Evolutionary conservation across 2,113 vertebrate species (phyloP), one percentile per base, ranked within the genome.

Genomic region (Dunckerocampus dactyliophorus): DNA sequence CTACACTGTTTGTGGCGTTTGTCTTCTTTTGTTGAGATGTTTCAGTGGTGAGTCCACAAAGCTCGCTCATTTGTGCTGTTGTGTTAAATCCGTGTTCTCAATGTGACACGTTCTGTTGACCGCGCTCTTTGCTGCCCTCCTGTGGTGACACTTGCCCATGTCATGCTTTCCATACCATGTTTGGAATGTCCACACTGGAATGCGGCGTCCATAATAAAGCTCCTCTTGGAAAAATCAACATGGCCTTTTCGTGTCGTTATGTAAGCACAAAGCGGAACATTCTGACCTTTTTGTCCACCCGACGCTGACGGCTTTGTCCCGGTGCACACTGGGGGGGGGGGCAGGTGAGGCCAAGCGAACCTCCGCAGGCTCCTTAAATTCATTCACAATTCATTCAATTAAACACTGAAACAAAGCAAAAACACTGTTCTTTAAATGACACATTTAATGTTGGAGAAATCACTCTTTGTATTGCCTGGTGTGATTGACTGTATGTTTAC

Each of bases 181-280:
- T 72, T 62, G 59, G 65, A 50, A 75, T 66, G 75, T 87, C 81
- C 81, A 63, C 59, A 76, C 55, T 43, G 39, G 39, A 43, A 43
- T 43, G 39, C 39, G 12, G 39, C 39, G 39, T 43, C 39, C 39
- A 71, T 74, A 87, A 81, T 85, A 85, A 87, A 89, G 75, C 65
- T 74, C 71, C 65, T 76, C 79, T 79, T 69, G 69, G 58, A 73
- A 86, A 83, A 84, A 65, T 3, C 52, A 65, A 69, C 49, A 11
- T 31, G 6, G 22, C 37, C 13, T 43, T 13, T 56, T 56, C 16
- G 57, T 59, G 55, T 78, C 1, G 0, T 79, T 75, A 66, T 61
- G 59, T 82, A 79, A 80, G 69, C 34, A 21, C 31, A 8, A 37
- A 45, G 42, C n/a, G 50, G 3, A 31, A 21, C 12, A 11, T 0